Conservation (phyloP, 2,797 vertebrate species). For the Heliangelus exortis region DNA sequence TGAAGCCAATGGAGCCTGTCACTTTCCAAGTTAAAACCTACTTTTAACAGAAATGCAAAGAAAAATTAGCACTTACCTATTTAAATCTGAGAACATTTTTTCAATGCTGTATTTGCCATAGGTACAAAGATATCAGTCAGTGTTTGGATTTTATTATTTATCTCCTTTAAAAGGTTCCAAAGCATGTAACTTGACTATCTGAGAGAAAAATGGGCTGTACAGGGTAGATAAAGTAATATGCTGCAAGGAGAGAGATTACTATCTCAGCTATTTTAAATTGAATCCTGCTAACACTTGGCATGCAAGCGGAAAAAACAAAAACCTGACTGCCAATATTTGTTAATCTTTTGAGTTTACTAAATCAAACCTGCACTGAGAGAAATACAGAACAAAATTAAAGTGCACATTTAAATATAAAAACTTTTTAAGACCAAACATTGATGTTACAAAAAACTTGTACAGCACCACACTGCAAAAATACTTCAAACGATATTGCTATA, state of each 20-base stretch:
- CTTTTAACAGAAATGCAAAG: neutral
- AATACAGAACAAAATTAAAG: neutral
- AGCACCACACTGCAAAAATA: neutral
- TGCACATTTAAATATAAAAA: neutral
- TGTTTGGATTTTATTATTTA: neutral
- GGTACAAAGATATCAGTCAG: neutral
- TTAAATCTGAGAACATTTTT: neutral
- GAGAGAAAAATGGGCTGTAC: neutral
- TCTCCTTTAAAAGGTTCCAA: neutral
- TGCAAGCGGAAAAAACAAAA: conserved; percentile 26
- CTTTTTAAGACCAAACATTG: neutral
- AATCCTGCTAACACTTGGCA: neutral
- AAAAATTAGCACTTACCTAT: neutral
- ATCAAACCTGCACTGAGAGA: neutral
- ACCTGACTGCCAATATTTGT: conserved; percentile 23
- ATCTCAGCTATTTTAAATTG: conserved; percentile 31
- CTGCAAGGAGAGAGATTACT: neutral
- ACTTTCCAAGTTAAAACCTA: neutral
- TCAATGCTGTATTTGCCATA: neutral
- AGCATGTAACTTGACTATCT: neutral
- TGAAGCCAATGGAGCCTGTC: neutral
- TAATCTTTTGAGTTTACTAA: conserved; percentile 5
- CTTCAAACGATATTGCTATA: neutral
- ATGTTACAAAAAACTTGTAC: neutral
- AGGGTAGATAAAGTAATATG: conserved; percentile 5